Base-by-base conservation (phyloP, 1,140 invertebrate species). In the Subanguina moxae region DNA sequence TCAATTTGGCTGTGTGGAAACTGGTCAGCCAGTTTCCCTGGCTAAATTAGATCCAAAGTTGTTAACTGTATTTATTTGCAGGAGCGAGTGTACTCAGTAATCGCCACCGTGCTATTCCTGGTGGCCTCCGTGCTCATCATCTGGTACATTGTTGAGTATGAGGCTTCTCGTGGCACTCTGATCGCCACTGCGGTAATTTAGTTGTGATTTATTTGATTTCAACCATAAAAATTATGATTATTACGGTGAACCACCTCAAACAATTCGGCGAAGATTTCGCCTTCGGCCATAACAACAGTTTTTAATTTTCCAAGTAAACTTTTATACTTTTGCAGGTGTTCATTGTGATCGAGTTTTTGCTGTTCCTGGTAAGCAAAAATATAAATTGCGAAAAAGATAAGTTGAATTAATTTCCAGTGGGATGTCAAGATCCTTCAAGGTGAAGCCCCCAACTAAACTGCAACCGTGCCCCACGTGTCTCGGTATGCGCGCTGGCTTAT, bases 71-170 rank as follows among this genome's bases (percentile, higher is more conserved):
- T n/a, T n/a, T n/a, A n/a, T n/a, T n/a, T n/a, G n/a, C n/a, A n/a
- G n/a, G 77, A 78, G 71, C 70, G 74, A 46, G 63, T 76, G 59
- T 80, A 81, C 71, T 76, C 76, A n/a, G 64, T 76, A 48, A 64
- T 79, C 38, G 64, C 58, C 43, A 70, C 76, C 19, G 59, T 80
- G 19, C 67, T 79, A n/a, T 79, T 79, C 74, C 64, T 78, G 28
- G 70, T 79, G 28, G 78, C 76, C 43, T 61, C 70, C 5, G 66
- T 65, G 32, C 70, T 79, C 46, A 73, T 79, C 64, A 63, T 79
- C 62, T 79, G 78, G 78, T 78, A 21, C 15, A 52, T 52, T 25
- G 72, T 78, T 42, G 65, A 80, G 30, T 56, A 64, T 63, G 72
- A 79, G 76, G 43, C 46, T 32, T 57, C 56, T 17, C 64, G 59